Evolutionary conservation across 2,888 invertebrate species (phyloP), one percentile per base, ranked within the genome.

Genomic region (Laothoe populi): DNA sequence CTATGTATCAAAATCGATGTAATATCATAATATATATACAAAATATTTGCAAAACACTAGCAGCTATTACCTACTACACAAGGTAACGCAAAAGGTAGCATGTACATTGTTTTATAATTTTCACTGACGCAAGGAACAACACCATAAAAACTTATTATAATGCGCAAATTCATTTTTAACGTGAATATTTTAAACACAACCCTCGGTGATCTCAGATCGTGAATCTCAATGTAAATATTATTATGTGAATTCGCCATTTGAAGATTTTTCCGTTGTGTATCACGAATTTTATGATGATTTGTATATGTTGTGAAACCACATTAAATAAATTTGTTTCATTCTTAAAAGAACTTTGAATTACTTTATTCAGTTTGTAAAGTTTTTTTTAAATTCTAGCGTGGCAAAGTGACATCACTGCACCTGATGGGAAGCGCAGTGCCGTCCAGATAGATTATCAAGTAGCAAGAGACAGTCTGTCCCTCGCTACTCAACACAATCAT

Each of bases 151-250:
- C 16, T 42, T 4, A n/a, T 26, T 40, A 24, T 38, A 57, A 10
- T 42, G 16, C 58, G 26, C 10, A 42, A 58, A 38, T 23, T 57
- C 13, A 23, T 31, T 26, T 26, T n/a, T 49, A 49, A 49, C 49
- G 49, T 2, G 49, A 35, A 53, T 16, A 19, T 1, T 53, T 42
- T 44, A 42, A 58, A 58, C n/a, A 42, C 42, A 42, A 24, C 26
- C 42, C 58, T 24, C 16, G 16, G 24, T 26, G n/a, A 61, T 61
- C 60, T 66, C 24, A 26, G 31, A 62, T 31, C 59, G 63, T 42
- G 49, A 67, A 67, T 62, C 62, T 64, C 57, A 61, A 62, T 59
- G 26, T 23, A 58, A 58, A 42, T 26, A 58, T 42, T 10, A 58
- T 58, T 58, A 58, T 58, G 58, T 19, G 24, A 58, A 58, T 58